Evolutionary conservation across 2,797 vertebrate species (phyloP).

Genomic region (Aphelocoma californica): DNA sequence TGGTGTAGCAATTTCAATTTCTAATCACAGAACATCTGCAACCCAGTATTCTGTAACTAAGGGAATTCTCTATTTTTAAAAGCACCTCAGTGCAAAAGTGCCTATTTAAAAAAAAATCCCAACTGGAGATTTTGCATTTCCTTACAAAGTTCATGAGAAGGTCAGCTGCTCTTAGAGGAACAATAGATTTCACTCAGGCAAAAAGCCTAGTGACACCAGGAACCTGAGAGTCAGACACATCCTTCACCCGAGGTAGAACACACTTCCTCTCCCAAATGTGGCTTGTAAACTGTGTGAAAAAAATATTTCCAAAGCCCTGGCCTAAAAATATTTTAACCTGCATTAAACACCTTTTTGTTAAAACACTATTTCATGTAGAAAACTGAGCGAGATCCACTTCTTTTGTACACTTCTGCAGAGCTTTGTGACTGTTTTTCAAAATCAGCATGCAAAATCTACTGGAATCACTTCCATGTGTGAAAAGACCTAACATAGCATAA

Average conservation of each 20-base stretch:
- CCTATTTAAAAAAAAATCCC: neutral
- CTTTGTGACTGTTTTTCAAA: neutral
- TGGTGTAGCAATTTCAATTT: neutral
- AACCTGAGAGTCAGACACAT: neutral
- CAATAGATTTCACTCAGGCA: neutral
- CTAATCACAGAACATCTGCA: slow-evolving; percentile 7
- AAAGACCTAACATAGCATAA: neutral
- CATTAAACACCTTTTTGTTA: neutral
- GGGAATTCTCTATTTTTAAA: slow-evolving; percentile 14
- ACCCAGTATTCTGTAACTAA: slow-evolving; percentile 6
- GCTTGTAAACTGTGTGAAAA: neutral
- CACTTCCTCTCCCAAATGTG: neutral
- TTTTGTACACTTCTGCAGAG: neutral
- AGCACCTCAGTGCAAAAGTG: neutral
- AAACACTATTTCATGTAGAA: neutral
- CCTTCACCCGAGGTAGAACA: neutral
- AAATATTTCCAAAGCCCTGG: neutral
- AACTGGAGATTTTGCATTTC: neutral
- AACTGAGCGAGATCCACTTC: neutral
- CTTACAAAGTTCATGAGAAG: slow-evolving; percentile 12
- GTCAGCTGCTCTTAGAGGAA: neutral
- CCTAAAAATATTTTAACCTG: neutral
- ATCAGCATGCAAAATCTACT: neutral
- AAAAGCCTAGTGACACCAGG: neutral
- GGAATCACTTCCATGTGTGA: neutral